Evolutionary conservation across 2,797 vertebrate genomes (phyloP).

Genomic region (Hapalemur alaotrensis): DNA sequence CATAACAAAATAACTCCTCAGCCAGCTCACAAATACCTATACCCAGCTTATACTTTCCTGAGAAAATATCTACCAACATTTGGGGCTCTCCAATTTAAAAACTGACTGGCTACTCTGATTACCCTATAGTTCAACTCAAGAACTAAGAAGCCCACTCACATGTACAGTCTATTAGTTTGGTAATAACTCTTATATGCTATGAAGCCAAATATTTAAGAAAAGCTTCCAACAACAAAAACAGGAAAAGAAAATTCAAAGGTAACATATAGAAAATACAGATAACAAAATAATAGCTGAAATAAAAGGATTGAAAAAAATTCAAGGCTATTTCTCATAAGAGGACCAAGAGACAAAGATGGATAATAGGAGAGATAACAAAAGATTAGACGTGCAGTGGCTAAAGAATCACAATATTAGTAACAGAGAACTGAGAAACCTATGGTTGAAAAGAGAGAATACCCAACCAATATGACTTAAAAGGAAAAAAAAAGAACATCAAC

Average conservation of each 20-base stretch:
- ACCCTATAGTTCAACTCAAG: background rate
- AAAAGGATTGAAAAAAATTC: background rate
- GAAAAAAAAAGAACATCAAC: background rate
- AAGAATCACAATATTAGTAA: background rate
- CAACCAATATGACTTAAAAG: background rate
- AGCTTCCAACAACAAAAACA: background rate
- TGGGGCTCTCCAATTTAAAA: background rate
- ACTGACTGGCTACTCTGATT: background rate
- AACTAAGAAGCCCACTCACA: background rate
- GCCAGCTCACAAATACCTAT: background rate
- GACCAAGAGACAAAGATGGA: background rate
- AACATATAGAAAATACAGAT: constrained; percentile 12
- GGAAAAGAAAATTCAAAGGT: constrained; percentile 6
- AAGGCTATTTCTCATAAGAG: background rate
- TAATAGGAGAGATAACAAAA: background rate
- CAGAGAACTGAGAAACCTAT: constrained; percentile 20
- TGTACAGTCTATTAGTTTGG: background rate
- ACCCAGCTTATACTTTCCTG: background rate
- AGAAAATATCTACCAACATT: background rate
- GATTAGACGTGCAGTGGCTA: background rate
- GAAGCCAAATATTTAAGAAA: constrained; percentile 20
- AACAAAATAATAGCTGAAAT: constrained; percentile 28
- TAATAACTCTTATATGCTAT: background rate
- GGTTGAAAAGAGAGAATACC: background rate
- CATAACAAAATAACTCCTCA: background rate